Percentiles rank a stretch among this genome's conserved stretches.
phyloP scores from a whole-genome alignment of 1,140 invertebrate species.

The Pseudomyrmex flavicornis region DNA sequence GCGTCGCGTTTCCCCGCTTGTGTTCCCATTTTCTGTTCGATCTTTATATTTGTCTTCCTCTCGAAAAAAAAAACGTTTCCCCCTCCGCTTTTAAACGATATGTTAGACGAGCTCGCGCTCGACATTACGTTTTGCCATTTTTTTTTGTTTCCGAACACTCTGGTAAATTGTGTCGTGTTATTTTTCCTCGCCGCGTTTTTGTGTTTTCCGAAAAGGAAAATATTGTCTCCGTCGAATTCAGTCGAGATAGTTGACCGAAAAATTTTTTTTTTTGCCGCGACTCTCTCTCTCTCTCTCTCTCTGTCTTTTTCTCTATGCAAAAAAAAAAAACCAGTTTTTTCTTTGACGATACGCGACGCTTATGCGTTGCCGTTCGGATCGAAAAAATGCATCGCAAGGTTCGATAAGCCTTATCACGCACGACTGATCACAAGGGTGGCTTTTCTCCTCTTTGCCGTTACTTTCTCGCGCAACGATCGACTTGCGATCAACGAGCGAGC shows the following conservation, averaged over 20 bases:
- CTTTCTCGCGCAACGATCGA: conserved; percentile 30
- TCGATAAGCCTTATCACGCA: conserved; percentile 39
- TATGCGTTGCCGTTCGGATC: conserved; percentile 18
- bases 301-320: background rate
- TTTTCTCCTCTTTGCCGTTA: background rate
- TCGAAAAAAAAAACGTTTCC: background rate
- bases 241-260: too few relatives aligned
- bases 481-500: conserved; percentile 18
- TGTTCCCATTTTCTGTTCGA: background rate
- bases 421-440: conserved; percentile 36
- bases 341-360: background rate
- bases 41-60: conserved; percentile 27
- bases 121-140: background rate
- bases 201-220: too few relatives aligned
- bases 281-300: background rate
- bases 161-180: too few relatives aligned
- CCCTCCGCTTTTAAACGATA: background rate
- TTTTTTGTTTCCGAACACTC: background rate
- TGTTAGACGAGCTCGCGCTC: background rate
- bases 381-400: conserved; percentile 18
- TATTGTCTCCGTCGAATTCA: too few relatives aligned
- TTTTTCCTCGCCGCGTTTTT: too few relatives aligned
- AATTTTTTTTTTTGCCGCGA: too few relatives aligned
- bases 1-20: background rate
- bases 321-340: background rate